Conservation (phyloP, 2,888 invertebrate genomes). For the Enoplolaimus lenunculus region DNA sequence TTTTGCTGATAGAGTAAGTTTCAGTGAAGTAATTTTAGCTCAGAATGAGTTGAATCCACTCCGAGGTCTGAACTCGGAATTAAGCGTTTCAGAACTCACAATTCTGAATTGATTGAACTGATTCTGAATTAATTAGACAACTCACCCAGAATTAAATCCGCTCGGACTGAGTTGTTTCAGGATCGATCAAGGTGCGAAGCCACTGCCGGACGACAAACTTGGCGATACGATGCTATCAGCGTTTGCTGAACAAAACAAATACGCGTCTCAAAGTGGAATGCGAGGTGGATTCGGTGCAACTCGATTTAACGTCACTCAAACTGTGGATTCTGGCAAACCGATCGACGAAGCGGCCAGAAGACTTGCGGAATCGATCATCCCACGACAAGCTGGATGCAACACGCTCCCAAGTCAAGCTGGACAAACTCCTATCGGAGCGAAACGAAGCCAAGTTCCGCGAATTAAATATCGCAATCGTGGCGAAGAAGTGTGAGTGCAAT, state of each 20-base stretch:
- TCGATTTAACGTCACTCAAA: conserved; percentile 8
- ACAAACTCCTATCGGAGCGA: conserved; percentile 19
- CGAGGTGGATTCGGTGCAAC: conserved; percentile 11
- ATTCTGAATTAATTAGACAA: too few relatives aligned
- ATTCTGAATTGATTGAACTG: too few relatives aligned
- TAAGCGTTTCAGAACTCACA: too few relatives aligned
- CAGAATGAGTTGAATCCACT: too few relatives aligned
- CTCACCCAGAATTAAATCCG: too few relatives aligned
- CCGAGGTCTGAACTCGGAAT: too few relatives aligned
- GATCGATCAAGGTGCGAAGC: conserved; percentile 16
- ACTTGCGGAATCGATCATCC: conserved; percentile 14
- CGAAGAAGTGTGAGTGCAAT: not conserved
- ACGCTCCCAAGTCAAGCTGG: conserved; percentile 14
- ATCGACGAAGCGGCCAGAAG: conserved; percentile 16
- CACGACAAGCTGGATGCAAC: conserved; percentile 19
- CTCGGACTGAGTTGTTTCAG: not conserved
- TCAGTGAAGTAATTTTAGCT: too few relatives aligned
- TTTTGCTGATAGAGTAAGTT: too few relatives aligned
- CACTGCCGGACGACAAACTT: conserved; percentile 9
- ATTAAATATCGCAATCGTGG: conserved; percentile 3
- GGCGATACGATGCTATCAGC: conserved; percentile 19
- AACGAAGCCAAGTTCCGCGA: conserved; percentile 15
- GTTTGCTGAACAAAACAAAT: conserved; percentile 18
- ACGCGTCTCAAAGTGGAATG: conserved; percentile 18
- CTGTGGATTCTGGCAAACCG: conserved; percentile 9